These are phyloP conservation scores for Campoletis raptor DNA, from an alignment of 2,888 invertebrate genomes.

Conservation along the genomic window DNA sequence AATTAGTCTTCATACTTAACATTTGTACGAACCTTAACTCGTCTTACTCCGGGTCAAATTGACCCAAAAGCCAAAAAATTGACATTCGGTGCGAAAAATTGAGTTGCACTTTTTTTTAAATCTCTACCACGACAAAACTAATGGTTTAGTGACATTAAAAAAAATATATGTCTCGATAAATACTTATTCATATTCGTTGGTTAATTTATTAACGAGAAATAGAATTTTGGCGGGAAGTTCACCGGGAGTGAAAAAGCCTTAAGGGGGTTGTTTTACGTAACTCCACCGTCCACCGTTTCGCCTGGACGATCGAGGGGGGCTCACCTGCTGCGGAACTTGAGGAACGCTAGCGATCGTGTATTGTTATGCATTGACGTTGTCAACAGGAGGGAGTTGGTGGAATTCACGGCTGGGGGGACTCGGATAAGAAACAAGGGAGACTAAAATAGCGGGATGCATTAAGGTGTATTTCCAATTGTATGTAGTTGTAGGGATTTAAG, in stretches of 20 bases:
- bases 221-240: not conserved
- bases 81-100: too few species aligned
- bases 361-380: constrained; percentile 23
- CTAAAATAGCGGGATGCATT: constrained; percentile 43
- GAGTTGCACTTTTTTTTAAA: too few species aligned
- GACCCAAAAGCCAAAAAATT: too few species aligned
- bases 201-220: not conserved
- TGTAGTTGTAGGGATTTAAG: not conserved
- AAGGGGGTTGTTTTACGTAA: constrained; percentile 34
- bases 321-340: constrained; percentile 70
- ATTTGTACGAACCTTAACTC: too few species aligned
- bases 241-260: not conserved
- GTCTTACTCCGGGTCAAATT: too few species aligned
- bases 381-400: constrained; percentile 23
- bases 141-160: too few species aligned
- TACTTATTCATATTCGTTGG: too few species aligned
- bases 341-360: constrained; percentile 51
- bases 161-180: too few species aligned
- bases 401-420: constrained; percentile 70
- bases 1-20: too few species aligned
- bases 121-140: too few species aligned
- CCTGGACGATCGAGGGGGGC: constrained; percentile 62
- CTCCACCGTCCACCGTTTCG: constrained; percentile 46
- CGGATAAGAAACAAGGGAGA: constrained; percentile 73
- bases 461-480: not conserved